Evolutionary conservation across 2,888 invertebrate species (phyloP).

Genomic region (Argyra leucocephala): DNA sequence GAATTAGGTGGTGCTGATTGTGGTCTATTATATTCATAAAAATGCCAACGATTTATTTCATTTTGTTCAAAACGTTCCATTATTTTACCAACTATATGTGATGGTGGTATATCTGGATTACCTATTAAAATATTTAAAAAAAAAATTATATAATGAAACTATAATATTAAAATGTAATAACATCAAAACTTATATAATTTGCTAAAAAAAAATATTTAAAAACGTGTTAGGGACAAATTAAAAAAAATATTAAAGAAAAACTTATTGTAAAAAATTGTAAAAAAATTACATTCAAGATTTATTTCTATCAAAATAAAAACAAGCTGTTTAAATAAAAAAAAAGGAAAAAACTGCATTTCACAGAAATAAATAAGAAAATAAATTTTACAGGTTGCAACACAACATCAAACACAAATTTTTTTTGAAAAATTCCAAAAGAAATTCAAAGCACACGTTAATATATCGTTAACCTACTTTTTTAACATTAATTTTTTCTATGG

Average conservation of each 20-base stretch:
- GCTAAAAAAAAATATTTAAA: neutral
- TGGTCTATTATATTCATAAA: slow-evolving; percentile 24
- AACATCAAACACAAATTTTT: neutral
- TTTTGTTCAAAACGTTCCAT: slow-evolving; percentile 59
- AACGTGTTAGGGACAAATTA: neutral
- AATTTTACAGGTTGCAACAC: neutral
- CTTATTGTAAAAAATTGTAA: neutral
- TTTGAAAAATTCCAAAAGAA: neutral
- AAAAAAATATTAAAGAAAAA: neutral
- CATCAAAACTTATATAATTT: neutral
- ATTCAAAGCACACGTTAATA: neutral
- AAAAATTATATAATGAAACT: slow-evolving; percentile 13
- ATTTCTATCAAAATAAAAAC: neutral
- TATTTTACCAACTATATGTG: slow-evolving; percentile 71
- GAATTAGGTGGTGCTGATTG: slow-evolving; percentile 25
- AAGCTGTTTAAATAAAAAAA: neutral
- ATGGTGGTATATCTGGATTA: slow-evolving; percentile 67
- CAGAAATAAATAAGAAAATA: neutral
- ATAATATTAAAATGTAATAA: neutral
- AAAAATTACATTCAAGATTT: too few species aligned
- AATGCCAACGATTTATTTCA: slow-evolving; percentile 35
- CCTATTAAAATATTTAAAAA: slow-evolving; percentile 45
- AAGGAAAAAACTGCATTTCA: neutral
- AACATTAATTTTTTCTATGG: slow-evolving; percentile 17
- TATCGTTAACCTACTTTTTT: neutral